Base-by-base conservation (phyloP, 2,888 invertebrate genomes). In the Eristalis intricaria region DNA sequence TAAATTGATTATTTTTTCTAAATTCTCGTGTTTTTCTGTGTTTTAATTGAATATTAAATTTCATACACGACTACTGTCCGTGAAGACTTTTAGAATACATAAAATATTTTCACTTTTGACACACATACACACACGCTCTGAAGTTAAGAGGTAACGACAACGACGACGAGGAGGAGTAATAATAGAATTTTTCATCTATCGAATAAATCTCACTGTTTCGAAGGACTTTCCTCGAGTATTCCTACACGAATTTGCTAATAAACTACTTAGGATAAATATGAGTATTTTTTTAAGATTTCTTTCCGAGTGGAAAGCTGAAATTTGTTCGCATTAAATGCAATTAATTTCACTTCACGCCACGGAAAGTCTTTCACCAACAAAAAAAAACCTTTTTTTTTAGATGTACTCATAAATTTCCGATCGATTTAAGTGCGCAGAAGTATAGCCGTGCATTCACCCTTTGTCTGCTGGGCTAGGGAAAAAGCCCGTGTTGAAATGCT, bases 401-500 rank as follows among this genome's bases (percentile, higher is more conserved):
- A 76, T 79, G 32, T 87, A 87, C 84, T 79, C 75, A 82, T 78
- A 87, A 79, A 83, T 79, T 87, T 26, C 71, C 71, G 79, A 87
- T 87, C 87, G 84, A 87, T 87, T 87, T 79, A 83, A 83, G 71
- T 83, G 87, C 87, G 87, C 87, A 83, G 87, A 71, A 87, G 87
- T 83, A 87, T 66, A 76, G 75, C 29, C 75, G 68, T 75, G 60
- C 83, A 75, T 84, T 84, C 64, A 87, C 83, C 83, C 87, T 83
- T 76, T 83, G 58, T 68, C 50, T 68, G 23, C 29, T 32, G 32
- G 43, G 60, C 32, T 29, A 64, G 13, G 73, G 60, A 69, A 71
- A 76, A 82, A 76, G 82, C 70, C 65, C 64, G 19, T 66, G 68
- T 78, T 66, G 32, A 69, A 77, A 73, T 69, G 70, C 82, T 78